A percentile compares a stretch with the other conserved stretches of the same genome.
Evolutionary conservation across 2,797 vertebrate genomes (phyloP).

Genomic region (Masticophis lateralis): DNA sequence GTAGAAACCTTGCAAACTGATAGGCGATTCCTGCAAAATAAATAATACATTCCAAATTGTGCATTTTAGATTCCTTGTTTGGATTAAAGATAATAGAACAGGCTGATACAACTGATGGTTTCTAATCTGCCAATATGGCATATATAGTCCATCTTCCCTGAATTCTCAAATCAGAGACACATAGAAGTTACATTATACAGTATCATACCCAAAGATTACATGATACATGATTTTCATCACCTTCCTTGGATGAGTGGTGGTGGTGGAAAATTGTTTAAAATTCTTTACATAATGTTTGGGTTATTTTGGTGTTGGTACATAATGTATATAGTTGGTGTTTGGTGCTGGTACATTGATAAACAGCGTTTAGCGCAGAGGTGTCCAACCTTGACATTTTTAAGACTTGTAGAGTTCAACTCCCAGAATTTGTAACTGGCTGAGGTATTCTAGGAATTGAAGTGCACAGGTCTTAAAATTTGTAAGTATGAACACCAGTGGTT

Average conservation of each 20-base stretch:
- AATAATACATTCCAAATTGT: neutral
- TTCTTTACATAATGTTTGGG: neutral
- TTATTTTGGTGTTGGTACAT: no score
- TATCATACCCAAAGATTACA: neutral
- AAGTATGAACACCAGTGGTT: neutral
- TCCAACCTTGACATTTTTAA: no score
- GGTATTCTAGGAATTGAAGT: neutral
- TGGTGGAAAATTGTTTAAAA: neutral
- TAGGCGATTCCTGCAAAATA: neutral
- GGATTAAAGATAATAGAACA: neutral
- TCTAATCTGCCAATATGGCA: neutral
- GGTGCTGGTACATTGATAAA: no score
- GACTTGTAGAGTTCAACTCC: neutral
- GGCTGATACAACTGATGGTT: neutral
- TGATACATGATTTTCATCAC: neutral
- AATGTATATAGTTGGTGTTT: no score
- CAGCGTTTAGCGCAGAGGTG: no score
- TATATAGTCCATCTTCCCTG: neutral
- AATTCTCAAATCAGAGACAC: neutral
- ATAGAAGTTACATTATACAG: neutral
- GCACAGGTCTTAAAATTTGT: neutral
- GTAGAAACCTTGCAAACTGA: neutral
- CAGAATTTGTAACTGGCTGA: neutral
- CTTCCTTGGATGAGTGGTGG: neutral
- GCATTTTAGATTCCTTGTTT: neutral